Evolutionary conservation across 2,888 invertebrate genomes (phyloP).

Genomic region (Leptinotarsa rubiginosa): DNA sequence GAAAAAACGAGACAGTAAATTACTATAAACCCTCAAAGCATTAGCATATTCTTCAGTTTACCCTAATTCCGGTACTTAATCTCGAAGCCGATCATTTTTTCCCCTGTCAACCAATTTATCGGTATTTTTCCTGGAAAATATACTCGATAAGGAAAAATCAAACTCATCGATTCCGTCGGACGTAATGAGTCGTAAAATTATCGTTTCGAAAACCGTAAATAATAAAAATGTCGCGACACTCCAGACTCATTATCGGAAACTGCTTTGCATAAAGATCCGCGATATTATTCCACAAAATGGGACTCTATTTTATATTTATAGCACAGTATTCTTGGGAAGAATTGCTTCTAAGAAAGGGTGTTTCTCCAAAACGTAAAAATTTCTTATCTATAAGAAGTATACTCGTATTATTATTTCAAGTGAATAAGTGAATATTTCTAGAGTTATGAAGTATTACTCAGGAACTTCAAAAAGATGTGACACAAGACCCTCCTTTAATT

Average conservation of each 20-base stretch:
- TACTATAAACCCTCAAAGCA: constrained; percentile 3
- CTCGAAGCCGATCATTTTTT: background rate
- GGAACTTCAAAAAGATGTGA: too few species aligned
- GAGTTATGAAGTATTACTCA: too few species aligned
- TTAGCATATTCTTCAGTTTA: constrained; percentile 22
- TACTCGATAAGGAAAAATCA: constrained; percentile 53
- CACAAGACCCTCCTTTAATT: too few species aligned
- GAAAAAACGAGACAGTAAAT: background rate
- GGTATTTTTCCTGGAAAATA: constrained; percentile 40
- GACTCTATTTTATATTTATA: constrained; percentile 56
- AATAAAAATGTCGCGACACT: constrained; percentile 63
- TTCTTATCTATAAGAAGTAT: too few species aligned
- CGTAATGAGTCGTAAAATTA: constrained; percentile 67
- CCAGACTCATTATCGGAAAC: constrained; percentile 65
- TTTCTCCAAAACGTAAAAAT: too few species aligned
- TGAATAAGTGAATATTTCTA: too few species aligned
- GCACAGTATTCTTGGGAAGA: constrained; percentile 31
- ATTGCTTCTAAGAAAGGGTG: background rate
- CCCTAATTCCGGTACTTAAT: constrained; percentile 17
- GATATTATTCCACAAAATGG: constrained; percentile 61
- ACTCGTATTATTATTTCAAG: too few species aligned
- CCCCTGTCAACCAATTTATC: constrained; percentile 37
- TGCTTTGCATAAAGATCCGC: constrained; percentile 66
- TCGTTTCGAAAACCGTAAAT: constrained; percentile 64
- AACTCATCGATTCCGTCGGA: constrained; percentile 64